A percentile compares a stretch with the other conserved stretches of the same genome.
These are phyloP conservation scores for Nansenia antarctica DNA, from an alignment of 2,113 vertebrate genomes.

Conservation along the genomic window DNA sequence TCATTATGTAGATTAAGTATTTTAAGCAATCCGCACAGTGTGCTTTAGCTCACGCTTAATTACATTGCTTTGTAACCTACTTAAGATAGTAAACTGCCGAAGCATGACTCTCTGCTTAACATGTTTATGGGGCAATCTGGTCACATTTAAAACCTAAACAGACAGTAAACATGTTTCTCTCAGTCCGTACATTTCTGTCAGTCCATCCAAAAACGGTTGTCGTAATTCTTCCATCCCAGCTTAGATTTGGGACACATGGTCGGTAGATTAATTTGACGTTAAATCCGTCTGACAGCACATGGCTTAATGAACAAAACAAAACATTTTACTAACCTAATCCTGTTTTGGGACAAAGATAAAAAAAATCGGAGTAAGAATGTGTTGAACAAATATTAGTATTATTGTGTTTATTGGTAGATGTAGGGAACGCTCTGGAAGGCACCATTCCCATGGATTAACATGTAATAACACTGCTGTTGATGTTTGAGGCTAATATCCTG, in stretches of 20 bases:
- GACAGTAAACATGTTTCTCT: neutral
- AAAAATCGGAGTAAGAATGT: neutral
- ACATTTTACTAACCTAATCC: slow-evolving; percentile 23
- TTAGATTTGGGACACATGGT: neutral
- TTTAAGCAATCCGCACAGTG: neutral
- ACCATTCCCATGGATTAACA: slow-evolving; percentile 34
- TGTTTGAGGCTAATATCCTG: slow-evolving; percentile 44
- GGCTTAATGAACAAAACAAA: slow-evolving; percentile 1
- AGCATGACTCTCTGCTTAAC: too few relatives aligned
- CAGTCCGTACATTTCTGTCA: neutral
- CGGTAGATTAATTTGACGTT: neutral
- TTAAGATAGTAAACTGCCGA: neutral
- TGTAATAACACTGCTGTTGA: slow-evolving; percentile 40
- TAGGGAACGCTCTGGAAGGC: slow-evolving; percentile 6
- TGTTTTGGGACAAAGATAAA: too few relatives aligned
- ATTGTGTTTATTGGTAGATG: slow-evolving; percentile 23
- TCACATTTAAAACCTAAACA: too few relatives aligned
- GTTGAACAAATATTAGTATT: slow-evolving; percentile 39
- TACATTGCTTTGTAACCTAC: neutral
- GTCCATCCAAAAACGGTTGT: neutral
- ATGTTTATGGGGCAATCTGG: too few relatives aligned
- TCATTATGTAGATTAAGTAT: neutral
- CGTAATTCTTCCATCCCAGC: neutral
- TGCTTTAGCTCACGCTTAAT: neutral
- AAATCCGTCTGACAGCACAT: neutral